A percentile compares a stretch with the other conserved stretches of the same genome.
phyloP scores from a whole-genome alignment of 1,140 invertebrate species.

The Achroia grisella region DNA sequence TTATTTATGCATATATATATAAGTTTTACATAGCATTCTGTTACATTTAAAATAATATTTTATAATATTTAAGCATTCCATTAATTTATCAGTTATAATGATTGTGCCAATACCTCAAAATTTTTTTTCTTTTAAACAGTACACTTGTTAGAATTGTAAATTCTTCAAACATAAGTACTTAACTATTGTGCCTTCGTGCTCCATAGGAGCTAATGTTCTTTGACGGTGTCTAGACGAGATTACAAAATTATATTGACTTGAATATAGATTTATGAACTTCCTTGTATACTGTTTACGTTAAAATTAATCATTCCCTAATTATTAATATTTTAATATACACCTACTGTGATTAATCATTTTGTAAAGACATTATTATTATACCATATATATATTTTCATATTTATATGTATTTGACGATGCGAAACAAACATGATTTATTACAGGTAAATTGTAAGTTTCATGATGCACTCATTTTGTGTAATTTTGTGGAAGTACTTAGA shows the following conservation, averaged over 20 bases:
- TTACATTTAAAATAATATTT: neutral
- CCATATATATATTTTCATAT: conserved; percentile 40
- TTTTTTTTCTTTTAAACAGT: conserved; percentile 21
- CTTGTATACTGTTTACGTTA: conserved; percentile 37
- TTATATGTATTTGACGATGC: conserved; percentile 20
- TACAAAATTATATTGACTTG: conserved; percentile 19
- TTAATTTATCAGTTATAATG: conserved; percentile 9
- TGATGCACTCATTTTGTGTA: conserved; percentile 20
- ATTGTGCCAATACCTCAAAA: conserved; percentile 28
- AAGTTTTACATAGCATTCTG: conserved; percentile 23
- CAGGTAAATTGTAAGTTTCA: conserved; percentile 36
- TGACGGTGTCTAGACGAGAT: conserved; percentile 28
- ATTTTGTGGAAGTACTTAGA: conserved; percentile 63
- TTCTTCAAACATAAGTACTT: conserved; percentile 13
- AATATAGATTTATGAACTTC: conserved; percentile 19
- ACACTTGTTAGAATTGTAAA: conserved; percentile 32
- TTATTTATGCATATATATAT: conserved; percentile 22
- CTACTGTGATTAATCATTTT: conserved; percentile 60
- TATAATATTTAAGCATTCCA: neutral
- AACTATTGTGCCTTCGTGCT: conserved; percentile 55
- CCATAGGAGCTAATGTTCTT: conserved; percentile 36
- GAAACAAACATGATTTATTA: no score
- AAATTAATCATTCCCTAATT: conserved; percentile 58
- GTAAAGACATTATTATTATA: conserved; percentile 31
- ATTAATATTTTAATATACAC: conserved; percentile 42